Evolutionary conservation across 2,888 invertebrate genomes (phyloP), one percentile per base, ranked within the genome.

Genomic region (Tillus elongatus): DNA sequence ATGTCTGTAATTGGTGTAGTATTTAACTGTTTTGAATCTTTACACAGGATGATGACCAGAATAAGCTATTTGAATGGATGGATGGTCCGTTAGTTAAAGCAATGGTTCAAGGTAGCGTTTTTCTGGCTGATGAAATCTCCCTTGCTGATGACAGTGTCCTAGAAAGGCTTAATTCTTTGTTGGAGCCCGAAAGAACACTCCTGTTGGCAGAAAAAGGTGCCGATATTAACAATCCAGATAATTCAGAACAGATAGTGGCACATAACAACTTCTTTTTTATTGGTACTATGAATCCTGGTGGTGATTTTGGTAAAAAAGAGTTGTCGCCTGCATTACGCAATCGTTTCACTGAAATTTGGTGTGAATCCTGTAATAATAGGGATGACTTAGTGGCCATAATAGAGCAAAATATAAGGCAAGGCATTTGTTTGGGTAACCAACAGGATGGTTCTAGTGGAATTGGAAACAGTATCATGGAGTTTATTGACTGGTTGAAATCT

Each of bases 221-320:
- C 36, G 77, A 73, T 32, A 56, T 75, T 67, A 69, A 53, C 67
- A 66, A 62, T 44, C 38, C 36, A 61, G 70, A 69, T 39, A 72
- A 66, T 55, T 56, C 61, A 1, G 71, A 72, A 15, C 69, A 82
- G 2, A 73, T 83, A 28, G 74, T 78, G 0, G 84, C 86, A 0
- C 54, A 72, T 37, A 61, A 75, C 3, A 74, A 77, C 6, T 99
- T 98, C 60, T 81, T 87, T 51, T 88, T 98, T 54, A 75, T 97
- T 39, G 93, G 91, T 2, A 99, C 98, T 0, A 99, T 99, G 98
- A 99, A 99, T 70, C 98, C 98, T 4, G 96, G 97, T 8, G 97
- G 97, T 1, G 98, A 99, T 71, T 98, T 89, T 61, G 98, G 98
- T 2, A 99, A 99, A 63, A 98, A 98, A 61, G 98, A 99, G 72